A percentile compares a stretch with the other conserved stretches of the same genome.
phyloP scores from a whole-genome alignment of 37 sponge, comb jelly and placozoan species.

The Eunapius fragilis region DNA sequence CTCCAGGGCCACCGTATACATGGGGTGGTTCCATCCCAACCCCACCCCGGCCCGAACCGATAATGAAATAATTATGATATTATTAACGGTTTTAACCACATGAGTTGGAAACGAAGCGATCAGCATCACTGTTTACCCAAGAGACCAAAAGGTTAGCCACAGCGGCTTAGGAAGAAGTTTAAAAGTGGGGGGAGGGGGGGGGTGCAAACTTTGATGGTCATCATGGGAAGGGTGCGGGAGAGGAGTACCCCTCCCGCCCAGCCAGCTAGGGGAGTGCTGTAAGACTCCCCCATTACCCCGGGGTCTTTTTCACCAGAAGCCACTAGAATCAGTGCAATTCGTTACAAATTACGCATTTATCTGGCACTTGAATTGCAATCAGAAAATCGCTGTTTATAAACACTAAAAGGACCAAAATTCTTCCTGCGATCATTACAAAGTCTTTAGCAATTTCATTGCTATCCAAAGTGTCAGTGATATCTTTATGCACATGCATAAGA shows the following conservation, averaged over 20 bases:
- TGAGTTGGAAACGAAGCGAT: too few species aligned
- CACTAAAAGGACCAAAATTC: constrained; percentile 30
- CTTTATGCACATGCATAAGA: constrained; percentile 60
- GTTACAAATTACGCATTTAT: background rate
- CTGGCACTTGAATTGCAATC: background rate
- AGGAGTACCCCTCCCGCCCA: background rate
- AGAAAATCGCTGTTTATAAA: background rate
- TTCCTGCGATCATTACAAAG: constrained; percentile 36
- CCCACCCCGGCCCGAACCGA: too few species aligned
- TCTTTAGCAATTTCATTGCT: constrained; percentile 18
- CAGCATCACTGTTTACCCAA: too few species aligned
- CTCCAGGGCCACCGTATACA: too few species aligned
- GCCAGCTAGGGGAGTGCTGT: background rate
- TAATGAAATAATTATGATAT: too few species aligned
- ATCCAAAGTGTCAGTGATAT: constrained; percentile 41
- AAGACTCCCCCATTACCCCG: background rate
- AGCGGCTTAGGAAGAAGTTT: too few species aligned
- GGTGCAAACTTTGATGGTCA: background rate
- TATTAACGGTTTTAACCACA: too few species aligned
- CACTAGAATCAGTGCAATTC: background rate
- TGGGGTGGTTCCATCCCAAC: too few species aligned
- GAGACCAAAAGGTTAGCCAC: too few species aligned
- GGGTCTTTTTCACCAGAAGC: background rate
- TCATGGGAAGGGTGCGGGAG: background rate
- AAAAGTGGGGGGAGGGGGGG: too few species aligned